Percentiles rank a stretch among this genome's conserved stretches.
These are phyloP conservation scores for Chloebia gouldiae DNA, from an alignment of 2,113 vertebrate genomes.

Conservation along the genomic window DNA sequence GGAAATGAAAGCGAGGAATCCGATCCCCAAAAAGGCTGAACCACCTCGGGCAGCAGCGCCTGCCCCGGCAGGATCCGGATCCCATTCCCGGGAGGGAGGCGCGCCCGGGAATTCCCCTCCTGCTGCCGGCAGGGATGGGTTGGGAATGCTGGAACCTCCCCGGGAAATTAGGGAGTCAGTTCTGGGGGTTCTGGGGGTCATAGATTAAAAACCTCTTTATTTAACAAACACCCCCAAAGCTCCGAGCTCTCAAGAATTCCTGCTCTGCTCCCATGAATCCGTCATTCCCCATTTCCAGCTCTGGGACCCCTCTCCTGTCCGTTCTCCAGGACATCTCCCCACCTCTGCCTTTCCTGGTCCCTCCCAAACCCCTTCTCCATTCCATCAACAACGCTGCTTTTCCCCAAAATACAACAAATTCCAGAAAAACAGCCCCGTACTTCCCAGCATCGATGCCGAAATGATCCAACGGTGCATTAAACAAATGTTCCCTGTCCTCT, in stretches of 20 bases:
- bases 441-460: background rate
- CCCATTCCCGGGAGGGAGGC: background rate
- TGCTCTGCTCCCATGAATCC: background rate
- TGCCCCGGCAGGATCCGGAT: background rate
- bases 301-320: background rate
- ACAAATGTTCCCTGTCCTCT: background rate
- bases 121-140: background rate
- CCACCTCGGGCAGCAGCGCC: background rate
- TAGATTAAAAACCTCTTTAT: background rate
- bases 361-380: background rate
- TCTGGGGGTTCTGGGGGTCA: background rate
- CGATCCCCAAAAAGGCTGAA: background rate
- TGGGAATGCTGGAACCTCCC: background rate
- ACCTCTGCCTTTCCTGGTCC: background rate
- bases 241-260: background rate
- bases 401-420: background rate
- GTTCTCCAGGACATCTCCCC: background rate
- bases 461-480: background rate
- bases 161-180: fast-evolving
- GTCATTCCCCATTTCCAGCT: fast-evolving
- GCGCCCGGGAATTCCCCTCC: slow-evolving; percentile 25
- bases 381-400: background rate
- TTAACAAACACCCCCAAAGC: background rate
- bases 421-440: background rate
- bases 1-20: background rate